Evolutionary conservation across 2,888 invertebrate genomes (phyloP), one percentile per base, ranked within the genome.

Genomic region (Tethea ocularis): DNA sequence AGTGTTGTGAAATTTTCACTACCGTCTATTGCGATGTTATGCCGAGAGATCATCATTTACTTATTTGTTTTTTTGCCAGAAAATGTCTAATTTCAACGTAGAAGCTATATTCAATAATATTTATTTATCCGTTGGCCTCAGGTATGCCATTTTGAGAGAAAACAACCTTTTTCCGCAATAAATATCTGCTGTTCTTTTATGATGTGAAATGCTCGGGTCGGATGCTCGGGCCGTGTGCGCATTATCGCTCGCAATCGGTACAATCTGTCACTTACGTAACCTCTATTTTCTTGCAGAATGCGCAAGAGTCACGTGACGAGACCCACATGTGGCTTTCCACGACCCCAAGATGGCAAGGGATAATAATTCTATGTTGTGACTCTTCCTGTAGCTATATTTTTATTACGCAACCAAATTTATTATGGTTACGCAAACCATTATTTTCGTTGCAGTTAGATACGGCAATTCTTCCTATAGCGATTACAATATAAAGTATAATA

Each of bases 241-340:
- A 41, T 23, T 68, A 64, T 70, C 61, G 33, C 20, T 20, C 36
- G 22, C 33, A 33, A 36, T 36, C 33, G 22, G 11, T 33, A 56
- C 58, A 61, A 71, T 69, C 62, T 65, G 62, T 57, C 52, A 10
- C 60, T 75, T 83, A 67, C 69, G 66, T 71, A 78, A 85, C 64
- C 33, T 60, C 59, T 61, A 71, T 82, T 83, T 77, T 76, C 80
- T 77, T 71, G 69, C 60, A 64, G 62, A 62, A 64, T 66, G 66
- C 66, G 66, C 67, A 62, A 33, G 17, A 33, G 8, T 33, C 64
- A 67, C 72, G 69, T 69, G 69, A 67, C 66, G 63, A 59, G 65
- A 60, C 60, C 67, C 63, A 64, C 63, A 63, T 62, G 62, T 69
- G 65, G 72, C 84, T 86, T 86, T 87, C 87, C 83, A 81, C 78